A percentile compares a stretch with the other conserved stretches of the same genome.
Conservation (phyloP, 1,140 invertebrate species). For the Protaetia brevitarsis region DNA sequence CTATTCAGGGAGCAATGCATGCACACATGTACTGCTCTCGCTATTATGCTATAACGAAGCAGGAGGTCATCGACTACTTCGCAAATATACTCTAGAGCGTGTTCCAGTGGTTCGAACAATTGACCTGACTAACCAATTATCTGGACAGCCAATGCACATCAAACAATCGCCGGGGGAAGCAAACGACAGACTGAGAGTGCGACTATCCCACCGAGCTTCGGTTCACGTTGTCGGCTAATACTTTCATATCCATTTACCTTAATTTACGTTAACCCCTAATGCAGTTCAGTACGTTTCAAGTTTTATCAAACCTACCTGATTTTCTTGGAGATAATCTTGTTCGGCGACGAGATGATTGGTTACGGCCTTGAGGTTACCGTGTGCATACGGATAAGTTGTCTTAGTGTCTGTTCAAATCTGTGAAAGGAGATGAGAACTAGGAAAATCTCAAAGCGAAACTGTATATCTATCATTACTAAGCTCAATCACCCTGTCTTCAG, state of each 20-base stretch:
- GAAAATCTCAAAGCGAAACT: too few relatives aligned
- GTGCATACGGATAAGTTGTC: too few relatives aligned
- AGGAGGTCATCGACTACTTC: background rate
- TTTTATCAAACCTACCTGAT: background rate
- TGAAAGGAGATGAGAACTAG: too few relatives aligned
- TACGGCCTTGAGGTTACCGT: too few relatives aligned
- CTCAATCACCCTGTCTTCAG: too few relatives aligned
- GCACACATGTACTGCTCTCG: background rate
- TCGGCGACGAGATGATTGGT: background rate
- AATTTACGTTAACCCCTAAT: background rate
- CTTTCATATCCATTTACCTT: background rate
- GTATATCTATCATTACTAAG: too few relatives aligned
- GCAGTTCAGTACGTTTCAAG: background rate
- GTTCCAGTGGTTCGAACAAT: background rate
- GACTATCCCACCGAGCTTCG: background rate
- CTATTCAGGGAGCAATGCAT: background rate
- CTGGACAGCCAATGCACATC: background rate
- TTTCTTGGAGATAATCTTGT: background rate
- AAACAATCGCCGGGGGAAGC: background rate
- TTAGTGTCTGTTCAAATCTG: too few relatives aligned
- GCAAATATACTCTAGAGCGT: background rate
- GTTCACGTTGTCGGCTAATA: background rate
- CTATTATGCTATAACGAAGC: background rate
- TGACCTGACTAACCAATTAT: background rate
- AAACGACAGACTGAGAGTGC: background rate